Base-by-base conservation (phyloP, 2,797 vertebrate species). In the Lutjanus argentimaculatus region DNA sequence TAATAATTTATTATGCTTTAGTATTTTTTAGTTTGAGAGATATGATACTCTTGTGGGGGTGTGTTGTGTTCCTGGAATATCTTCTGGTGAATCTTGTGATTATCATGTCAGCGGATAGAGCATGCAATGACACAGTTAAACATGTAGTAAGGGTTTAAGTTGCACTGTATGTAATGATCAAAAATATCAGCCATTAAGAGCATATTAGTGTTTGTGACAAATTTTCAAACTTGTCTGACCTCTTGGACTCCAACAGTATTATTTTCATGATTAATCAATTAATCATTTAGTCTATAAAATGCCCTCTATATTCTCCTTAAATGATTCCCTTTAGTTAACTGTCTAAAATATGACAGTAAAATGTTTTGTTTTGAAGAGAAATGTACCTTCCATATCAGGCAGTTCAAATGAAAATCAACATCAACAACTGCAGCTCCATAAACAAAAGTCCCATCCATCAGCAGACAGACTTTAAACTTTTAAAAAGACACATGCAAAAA, bases 61-160 rank as follows among this genome's bases (percentile, higher is more conserved):
- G n/a, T 63, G 61, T 46, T 82, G 69, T 77, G 67, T 61, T 56
- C 15, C 43, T 69, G 49, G 25, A 73, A 71, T 74, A 77, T 82
- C 67, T 78, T 42, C 17, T 42, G 42, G 63, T 48, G 30, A 36
- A 36, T 36, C 30, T 30, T 30, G 25, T 15, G 57, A 25, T 76
- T 16, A 22, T 65, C 66, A 25, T 66, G 17, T 48, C 76, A 68
- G 30, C 62, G 70, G 59, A 22, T 55, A 46, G 7, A 67, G 51
- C 25, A 79, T 7, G 42, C 30, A 43, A 10, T 22, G 74, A 72
- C 15, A 45, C 68, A 42, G 22, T 55, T n/a, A 53, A 11, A 67
- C 10, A 48, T 12, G 1, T 45, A 36, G 49, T 25, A 17, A 13
- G 13, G 52, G 22, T 21, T 42, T 46, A 59, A 14, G 36, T 4